Base-by-base conservation (phyloP, 2,888 invertebrate species). In the Idaea dimidiata region DNA sequence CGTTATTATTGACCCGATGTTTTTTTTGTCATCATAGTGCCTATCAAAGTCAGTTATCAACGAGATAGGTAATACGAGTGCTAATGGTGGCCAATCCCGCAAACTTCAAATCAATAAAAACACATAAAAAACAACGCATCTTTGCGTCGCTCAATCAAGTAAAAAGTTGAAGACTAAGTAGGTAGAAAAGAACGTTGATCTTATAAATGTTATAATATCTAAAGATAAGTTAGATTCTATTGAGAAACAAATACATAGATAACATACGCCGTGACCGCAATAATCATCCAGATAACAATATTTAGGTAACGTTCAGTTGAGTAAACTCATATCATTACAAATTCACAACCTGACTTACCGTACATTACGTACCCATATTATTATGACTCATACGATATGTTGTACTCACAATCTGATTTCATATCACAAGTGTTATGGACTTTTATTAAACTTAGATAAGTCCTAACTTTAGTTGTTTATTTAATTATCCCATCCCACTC, bases 231-330 rank as follows among this genome's bases (percentile, higher is more conserved):
- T 2, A 2, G 8, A 2, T 43, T 43, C 14, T 14, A 14, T 59
- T 63, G 33, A 57, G 61, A 57, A 66, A 64, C 57, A 62, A 62
- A 61, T 61, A 62, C 62, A 62, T 58, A 56, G 56, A 62, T 61
- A 63, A 58, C 54, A 62, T 62, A 61, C 58, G 54, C 60, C 43
- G 68, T 75, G 81, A 76, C 80, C 79, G 79, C 74, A 73, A 81
- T 79, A 75, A 61, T 66, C 74, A 75, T 60, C 72, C 67, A 74
- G 78, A 79, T 79, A 80, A 75, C 43, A n/a, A n/a, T n/a, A 43
- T 43, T 8, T 8, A 43, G 64, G 75, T 66, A 65, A 72, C 77
- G 76, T 77, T 77, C 68, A 72, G 75, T 75, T 68, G 73, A 73
- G 65, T 71, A 72, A 74, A 78, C 18, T 17, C 18, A 10, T 79